These are phyloP conservation scores for Poecilia velifera DNA, from an alignment of 2,797 vertebrate species.

Conservation along the genomic window DNA sequence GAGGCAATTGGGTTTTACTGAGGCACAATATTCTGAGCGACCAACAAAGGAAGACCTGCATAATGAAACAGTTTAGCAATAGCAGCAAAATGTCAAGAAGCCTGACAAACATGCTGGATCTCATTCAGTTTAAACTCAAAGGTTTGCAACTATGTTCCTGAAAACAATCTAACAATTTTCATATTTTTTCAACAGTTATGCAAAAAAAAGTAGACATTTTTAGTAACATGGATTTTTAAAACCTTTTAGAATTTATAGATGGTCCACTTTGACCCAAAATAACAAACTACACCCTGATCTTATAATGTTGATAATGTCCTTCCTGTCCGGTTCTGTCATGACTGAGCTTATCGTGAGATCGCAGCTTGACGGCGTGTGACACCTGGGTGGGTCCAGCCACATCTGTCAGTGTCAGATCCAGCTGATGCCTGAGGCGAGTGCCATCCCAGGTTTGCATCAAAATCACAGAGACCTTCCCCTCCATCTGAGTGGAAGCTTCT, in stretches of 20 bases:
- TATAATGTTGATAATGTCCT: conserved; percentile 2
- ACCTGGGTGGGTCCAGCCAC: conserved; percentile 16
- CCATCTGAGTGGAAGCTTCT: conserved; percentile 16
- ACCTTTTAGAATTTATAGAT: not conserved
- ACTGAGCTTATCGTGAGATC: not conserved
- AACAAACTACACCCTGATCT: not conserved
- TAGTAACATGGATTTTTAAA: not conserved
- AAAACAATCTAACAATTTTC: not conserved
- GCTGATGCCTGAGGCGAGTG: conserved; percentile 36
- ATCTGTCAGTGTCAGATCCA: conserved; percentile 31
- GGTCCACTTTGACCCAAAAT: not conserved
- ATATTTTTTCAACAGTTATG: not conserved
- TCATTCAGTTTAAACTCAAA: not conserved
- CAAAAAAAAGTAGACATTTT: not conserved
- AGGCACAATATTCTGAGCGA: not conserved
- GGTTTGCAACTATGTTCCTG: not conserved
- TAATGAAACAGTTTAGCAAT: not conserved
- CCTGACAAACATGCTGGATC: not conserved
- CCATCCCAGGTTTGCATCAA: conserved; percentile 34
- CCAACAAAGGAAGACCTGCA: not conserved
- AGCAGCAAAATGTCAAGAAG: not conserved
- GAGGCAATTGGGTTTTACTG: not conserved
- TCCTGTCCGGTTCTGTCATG: not conserved
- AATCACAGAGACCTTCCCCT: conserved; percentile 7
- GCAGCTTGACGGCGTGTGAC: not conserved